A percentile compares a stretch with the other conserved stretches of the same genome.
Evolutionary conservation across 1,140 invertebrate species (phyloP).

Genomic region (Drosophila fuyamai): DNA sequence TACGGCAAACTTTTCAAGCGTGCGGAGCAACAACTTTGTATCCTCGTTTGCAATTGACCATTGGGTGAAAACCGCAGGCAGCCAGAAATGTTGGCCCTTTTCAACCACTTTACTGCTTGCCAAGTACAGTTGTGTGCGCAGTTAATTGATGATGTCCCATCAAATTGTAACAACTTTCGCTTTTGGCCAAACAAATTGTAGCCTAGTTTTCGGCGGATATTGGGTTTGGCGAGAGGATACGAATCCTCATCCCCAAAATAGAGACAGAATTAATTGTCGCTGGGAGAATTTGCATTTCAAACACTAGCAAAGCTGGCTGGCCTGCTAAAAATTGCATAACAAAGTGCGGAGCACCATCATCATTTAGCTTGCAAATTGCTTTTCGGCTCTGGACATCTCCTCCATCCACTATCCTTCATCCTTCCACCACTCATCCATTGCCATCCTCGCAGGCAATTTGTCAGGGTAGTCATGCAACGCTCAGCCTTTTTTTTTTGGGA

Average conservation of each 20-base stretch:
- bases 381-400: slow-evolving; percentile 33
- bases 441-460: slow-evolving; percentile 43
- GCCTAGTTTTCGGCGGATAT: slow-evolving; percentile 26
- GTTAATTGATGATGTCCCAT: slow-evolving; percentile 56
- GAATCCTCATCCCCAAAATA: background rate
- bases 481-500: background rate
- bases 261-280: slow-evolving; percentile 43
- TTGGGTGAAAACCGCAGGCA: slow-evolving; percentile 23
- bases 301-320: slow-evolving; percentile 9
- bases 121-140: slow-evolving; percentile 51
- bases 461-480: slow-evolving; percentile 41
- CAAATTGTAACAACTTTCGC: slow-evolving; percentile 48
- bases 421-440: slow-evolving; percentile 10
- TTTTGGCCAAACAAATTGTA: slow-evolving; percentile 45
- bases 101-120: background rate
- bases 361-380: slow-evolving; percentile 59
- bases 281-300: slow-evolving; percentile 46
- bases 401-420: slow-evolving; percentile 2
- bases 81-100: slow-evolving; percentile 1
- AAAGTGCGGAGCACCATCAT: slow-evolving; percentile 39
- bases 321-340: slow-evolving; percentile 57
- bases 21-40: slow-evolving; percentile 29
- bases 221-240: background rate
- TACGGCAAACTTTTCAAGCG: slow-evolving; percentile 68
- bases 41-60: slow-evolving; percentile 38